Conservation (phyloP, 2,797 vertebrate genomes). For the Premnoplex brunnescens region DNA sequence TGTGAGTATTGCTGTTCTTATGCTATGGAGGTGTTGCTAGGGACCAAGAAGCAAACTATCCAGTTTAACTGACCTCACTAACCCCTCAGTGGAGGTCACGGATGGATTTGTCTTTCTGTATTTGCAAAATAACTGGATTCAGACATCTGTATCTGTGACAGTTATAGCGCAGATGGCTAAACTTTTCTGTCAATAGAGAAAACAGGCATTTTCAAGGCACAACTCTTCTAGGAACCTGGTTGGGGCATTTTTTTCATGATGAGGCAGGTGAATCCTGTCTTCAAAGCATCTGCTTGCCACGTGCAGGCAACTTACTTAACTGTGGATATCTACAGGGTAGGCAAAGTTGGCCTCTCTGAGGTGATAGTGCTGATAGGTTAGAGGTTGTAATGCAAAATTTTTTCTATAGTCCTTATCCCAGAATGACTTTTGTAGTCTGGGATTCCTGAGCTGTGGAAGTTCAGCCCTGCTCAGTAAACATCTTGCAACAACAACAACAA, state of each 20-base stretch:
- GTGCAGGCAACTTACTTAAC: background rate
- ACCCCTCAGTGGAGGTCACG: background rate
- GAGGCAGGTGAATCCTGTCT: background rate
- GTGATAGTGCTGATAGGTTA: background rate
- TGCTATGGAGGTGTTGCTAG: background rate
- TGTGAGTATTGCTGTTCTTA: background rate
- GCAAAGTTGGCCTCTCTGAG: accelerated
- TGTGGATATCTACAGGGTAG: background rate
- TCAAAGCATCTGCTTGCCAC: accelerated
- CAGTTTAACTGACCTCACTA: background rate
- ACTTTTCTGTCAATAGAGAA: background rate
- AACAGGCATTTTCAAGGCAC: background rate
- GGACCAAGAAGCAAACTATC: background rate
- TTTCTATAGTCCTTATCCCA: background rate
- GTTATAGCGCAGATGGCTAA: background rate
- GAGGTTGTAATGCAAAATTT: background rate
- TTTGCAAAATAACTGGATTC: background rate
- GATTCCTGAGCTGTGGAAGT: background rate
- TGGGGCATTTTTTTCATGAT: background rate
- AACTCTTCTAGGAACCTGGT: background rate
- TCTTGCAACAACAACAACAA: background rate
- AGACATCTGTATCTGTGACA: background rate
- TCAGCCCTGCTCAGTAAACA: background rate
- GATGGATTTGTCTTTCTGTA: background rate
- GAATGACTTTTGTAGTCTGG: background rate